Evolutionary conservation across 2,888 invertebrate species (phyloP), one percentile per base, ranked within the genome.

Genomic region (Microctonus brassicae): DNA sequence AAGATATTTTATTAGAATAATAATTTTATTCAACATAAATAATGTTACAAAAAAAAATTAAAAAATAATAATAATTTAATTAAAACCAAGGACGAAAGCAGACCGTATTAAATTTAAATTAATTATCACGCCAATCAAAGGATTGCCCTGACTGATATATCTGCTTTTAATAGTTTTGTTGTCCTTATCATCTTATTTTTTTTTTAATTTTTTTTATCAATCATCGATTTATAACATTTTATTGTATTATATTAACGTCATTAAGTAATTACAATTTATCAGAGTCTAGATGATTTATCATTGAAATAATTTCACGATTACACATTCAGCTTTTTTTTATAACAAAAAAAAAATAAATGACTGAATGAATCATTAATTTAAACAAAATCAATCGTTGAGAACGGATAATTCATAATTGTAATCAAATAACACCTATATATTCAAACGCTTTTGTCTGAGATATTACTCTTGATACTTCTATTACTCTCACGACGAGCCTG

Each of bases 381-480:
- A n/a, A n/a, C 13, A 39, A n/a, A n/a, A 39, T 39, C n/a, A 39
- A 39, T 39, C n/a, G 39, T n/a, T 5, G n/a, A 39, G n/a, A 13
- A 6, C 39, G n/a, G n/a, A 39, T 5, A 3, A n/a, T 1, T n/a
- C 9, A 11, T 10, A 36, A 39, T 29, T 29, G 2, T 2, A 29
- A 57, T 11, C 6, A 29, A 4, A 60, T 42, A 13, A 42, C 7
- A 17, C 36, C 34, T 7, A 5, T 53, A 17, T 20, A 2, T 42
- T 80, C 75, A 86, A 55, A 87, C 86, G 68, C 86, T 86, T 61
- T 83, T 86, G 29, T 87, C 87, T 3, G 87, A 87, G 1, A 84
- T 63, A 62, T 76, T 81, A 73, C 86, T 86, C 42, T 80, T 78
- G 70, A 85, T 81, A 76, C 86, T 86, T 24, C 80, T 74, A 71